Conservation (phyloP, 37 sponge, comb jelly and placozoan species). For the Bolinopsis microptera region DNA sequence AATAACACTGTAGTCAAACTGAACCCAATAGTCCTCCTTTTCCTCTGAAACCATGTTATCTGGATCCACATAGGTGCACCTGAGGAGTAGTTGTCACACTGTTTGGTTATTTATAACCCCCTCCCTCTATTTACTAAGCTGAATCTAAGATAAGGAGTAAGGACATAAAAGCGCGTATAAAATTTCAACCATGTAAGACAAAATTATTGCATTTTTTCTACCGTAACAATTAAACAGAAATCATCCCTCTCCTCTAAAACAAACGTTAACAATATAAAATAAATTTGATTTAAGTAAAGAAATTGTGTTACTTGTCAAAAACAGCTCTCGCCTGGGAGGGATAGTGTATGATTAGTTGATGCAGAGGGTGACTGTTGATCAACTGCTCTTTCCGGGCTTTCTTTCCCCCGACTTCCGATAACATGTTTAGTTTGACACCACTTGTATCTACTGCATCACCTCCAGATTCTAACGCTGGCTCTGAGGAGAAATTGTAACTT, state of each 20-base stretch:
- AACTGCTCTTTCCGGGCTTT: neutral
- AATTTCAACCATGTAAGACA: too few species aligned
- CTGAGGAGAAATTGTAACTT: neutral
- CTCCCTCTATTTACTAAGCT: too few species aligned
- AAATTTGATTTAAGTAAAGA: too few species aligned
- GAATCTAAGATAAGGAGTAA: too few species aligned
- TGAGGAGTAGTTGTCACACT: too few species aligned
- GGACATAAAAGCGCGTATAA: too few species aligned
- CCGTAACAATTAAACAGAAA: neutral
- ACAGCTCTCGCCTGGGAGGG: neutral
- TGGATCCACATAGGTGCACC: neutral
- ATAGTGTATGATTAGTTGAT: slow-evolving; percentile 34
- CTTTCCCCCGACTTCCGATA: neutral
- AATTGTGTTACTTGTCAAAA: slow-evolving; percentile 53
- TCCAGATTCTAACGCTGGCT: neutral
- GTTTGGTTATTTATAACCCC: too few species aligned
- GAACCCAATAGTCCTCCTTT: neutral
- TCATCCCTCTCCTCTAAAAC: too few species aligned
- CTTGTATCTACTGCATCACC: neutral
- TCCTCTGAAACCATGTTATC: slow-evolving; percentile 7
- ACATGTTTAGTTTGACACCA: neutral
- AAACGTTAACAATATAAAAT: too few species aligned
- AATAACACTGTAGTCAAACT: slow-evolving; percentile 6
- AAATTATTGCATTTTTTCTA: neutral
- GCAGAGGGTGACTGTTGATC: neutral